phyloP scores from a whole-genome alignment of 2,113 vertebrate genomes.

The Okapia johnstoni region DNA sequence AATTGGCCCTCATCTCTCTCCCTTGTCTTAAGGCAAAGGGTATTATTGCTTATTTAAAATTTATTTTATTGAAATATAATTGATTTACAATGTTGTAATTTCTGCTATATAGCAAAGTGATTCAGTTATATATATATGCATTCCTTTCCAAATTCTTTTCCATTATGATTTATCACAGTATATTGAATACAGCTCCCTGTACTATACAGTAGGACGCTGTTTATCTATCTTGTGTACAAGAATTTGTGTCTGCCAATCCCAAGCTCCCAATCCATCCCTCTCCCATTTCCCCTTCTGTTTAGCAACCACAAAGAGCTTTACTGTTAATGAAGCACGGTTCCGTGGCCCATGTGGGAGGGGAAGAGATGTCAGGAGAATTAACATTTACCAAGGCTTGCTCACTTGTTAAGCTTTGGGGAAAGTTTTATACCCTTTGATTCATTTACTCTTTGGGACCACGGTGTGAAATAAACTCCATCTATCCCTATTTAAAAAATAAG shows the following conservation, averaged over 20 bases:
- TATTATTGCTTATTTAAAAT: neutral
- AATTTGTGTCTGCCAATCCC: neutral
- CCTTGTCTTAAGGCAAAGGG: neutral
- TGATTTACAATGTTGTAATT: neutral
- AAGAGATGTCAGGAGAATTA: neutral
- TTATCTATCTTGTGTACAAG: neutral
- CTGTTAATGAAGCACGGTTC: neutral
- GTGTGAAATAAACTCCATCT: neutral
- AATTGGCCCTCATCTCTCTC: neutral
- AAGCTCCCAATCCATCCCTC: neutral
- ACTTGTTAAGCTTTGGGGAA: neutral
- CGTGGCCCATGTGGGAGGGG: neutral
- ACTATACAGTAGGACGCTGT: neutral
- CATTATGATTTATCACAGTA: neutral
- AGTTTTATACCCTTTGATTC: neutral
- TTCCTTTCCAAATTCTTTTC: neutral
- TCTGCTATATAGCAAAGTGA: neutral
- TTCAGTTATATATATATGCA: neutral
- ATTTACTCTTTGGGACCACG: neutral
- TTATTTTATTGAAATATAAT: neutral
- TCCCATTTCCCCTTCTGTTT: neutral
- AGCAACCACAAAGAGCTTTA: neutral
- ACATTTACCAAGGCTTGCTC: neutral
- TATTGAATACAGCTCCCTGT: neutral
- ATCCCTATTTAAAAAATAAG: neutral